Evolutionary conservation across 2,113 vertebrate species (phyloP), one percentile per base, ranked within the genome.

Genomic region (Melanerpes aurifrons): DNA sequence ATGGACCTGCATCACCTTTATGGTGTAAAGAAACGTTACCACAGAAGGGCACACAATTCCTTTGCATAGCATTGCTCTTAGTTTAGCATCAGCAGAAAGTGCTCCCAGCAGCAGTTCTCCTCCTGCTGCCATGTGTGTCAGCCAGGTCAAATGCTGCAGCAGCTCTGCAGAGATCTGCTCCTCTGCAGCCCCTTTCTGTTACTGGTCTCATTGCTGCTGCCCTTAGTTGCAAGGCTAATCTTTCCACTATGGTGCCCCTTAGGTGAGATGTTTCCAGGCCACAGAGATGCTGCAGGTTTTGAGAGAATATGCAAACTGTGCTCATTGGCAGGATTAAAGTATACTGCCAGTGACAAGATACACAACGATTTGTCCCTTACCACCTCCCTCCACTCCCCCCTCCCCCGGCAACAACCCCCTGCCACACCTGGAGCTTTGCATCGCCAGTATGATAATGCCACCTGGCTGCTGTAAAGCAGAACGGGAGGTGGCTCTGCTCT

Each of bases 11-110:
- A 13, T 64, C 64, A 53, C 21, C 43, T 61, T 20, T 25, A 31
- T 1, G 8, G 40, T 8, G 20, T 40, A 45, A 62, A 82, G 56
- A 88, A 80, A 37, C 2, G 10, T 32, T 11, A 7, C 43, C 3
- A 6, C 6, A 19, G 63, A 28, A 79, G 18, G 24, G 12, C 50
- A 18, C 0, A 0, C 1, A 0, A 6, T 66, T 62, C 10, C 28
- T 58, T 53, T 63, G 69, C 1, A 1, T 35, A 31, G 7, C 7
- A 11, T 3, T 54, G 20, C 3, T 8, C 22, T 48, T 54, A 25
- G 26, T 48, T 76, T 47, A 31, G 20, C 0, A 0, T 22, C 26
- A 73, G 50, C 71, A 59, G 59, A 63, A 67, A 58, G 56, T 2
- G 21, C n/a, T 86, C 40, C 29, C 90, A 76, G 77, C 58, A 70